Conservation (phyloP, 2,888 invertebrate genomes). For the Parthenolecanium corni region DNA sequence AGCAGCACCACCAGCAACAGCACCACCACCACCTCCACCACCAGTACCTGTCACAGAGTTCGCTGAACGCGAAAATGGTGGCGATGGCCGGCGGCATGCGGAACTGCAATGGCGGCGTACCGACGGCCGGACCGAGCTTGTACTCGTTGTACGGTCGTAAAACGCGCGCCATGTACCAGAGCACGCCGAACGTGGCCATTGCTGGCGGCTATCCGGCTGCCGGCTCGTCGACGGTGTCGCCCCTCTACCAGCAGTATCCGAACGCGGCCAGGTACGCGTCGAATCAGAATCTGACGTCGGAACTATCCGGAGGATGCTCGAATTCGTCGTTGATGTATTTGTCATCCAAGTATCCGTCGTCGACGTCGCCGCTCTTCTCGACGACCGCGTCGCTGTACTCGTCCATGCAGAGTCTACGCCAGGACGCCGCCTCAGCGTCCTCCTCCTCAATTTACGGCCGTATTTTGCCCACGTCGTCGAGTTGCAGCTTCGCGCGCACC, state of each 20-base stretch:
- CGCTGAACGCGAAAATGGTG: constrained; percentile 4
- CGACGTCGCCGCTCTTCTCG: constrained; percentile 42
- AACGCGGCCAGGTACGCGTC: constrained; percentile 35
- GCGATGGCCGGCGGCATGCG: background rate
- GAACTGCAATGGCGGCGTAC: constrained; percentile 14
- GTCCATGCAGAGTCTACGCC: constrained; percentile 40
- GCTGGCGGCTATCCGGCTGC: constrained; percentile 33
- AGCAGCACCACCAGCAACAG: too few relatives aligned
- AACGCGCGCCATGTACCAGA: constrained; percentile 64
- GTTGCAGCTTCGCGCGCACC: constrained; percentile 53
- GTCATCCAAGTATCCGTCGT: constrained; percentile 57
- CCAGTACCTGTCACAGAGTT: constrained; percentile 17
- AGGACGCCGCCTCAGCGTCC: constrained; percentile 38
- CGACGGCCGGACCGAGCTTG: constrained; percentile 38
- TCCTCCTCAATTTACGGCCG: constrained; percentile 32
- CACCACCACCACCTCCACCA: too few relatives aligned
- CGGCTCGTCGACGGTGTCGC: background rate
- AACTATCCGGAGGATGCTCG: constrained; percentile 30
- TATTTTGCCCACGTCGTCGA: constrained; percentile 37
- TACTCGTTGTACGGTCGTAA: constrained; percentile 48
- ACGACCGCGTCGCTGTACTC: constrained; percentile 41
- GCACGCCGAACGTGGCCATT: constrained; percentile 58
- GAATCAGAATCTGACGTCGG: constrained; percentile 34
- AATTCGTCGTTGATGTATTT: constrained; percentile 51
- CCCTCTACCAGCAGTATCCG: constrained; percentile 25